A percentile compares a stretch with the other conserved stretches of the same genome.
These are phyloP conservation scores for Phataginus tricuspis DNA, from an alignment of 2,797 vertebrate species.

Conservation along the genomic window DNA sequence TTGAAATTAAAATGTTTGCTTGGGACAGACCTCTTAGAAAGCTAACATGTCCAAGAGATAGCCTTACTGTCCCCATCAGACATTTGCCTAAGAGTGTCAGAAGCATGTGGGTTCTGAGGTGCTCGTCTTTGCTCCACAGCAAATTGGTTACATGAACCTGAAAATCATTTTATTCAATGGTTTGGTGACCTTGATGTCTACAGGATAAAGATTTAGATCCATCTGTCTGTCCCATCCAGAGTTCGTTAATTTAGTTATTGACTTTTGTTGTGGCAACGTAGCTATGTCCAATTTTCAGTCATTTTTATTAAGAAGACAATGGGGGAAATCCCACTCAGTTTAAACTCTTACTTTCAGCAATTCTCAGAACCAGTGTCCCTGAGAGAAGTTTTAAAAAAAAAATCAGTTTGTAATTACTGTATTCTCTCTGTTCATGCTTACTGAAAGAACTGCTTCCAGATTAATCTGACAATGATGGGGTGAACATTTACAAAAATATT, in stretches of 20 bases:
- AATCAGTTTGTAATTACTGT: conserved; percentile 34
- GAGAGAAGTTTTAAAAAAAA: conserved; percentile 11
- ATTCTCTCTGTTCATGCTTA: conserved; percentile 53
- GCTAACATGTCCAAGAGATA: neutral
- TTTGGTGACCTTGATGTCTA: conserved; percentile 29
- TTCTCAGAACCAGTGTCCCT: neutral
- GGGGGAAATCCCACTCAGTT: conserved; percentile 31
- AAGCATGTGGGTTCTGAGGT: neutral
- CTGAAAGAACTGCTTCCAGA: conserved; percentile 46
- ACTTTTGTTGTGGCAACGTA: conserved; percentile 50
- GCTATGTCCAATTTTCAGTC: neutral
- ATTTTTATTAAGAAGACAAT: conserved; percentile 51
- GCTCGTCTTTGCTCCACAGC: neutral
- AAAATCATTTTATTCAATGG: conserved; percentile 39
- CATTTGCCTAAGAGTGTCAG: neutral
- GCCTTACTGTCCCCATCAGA: neutral
- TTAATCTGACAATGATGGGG: conserved; percentile 49
- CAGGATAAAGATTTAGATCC: neutral
- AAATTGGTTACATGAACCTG: neutral
- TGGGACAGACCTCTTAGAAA: neutral
- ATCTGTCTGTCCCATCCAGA: neutral
- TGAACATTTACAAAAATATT: conserved; percentile 54
- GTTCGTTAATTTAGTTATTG: conserved; percentile 50
- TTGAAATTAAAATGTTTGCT: conserved; percentile 30
- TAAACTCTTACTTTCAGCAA: conserved; percentile 15